Base-by-base conservation (phyloP, 2,113 vertebrate species). In the Nibea coibor region DNA sequence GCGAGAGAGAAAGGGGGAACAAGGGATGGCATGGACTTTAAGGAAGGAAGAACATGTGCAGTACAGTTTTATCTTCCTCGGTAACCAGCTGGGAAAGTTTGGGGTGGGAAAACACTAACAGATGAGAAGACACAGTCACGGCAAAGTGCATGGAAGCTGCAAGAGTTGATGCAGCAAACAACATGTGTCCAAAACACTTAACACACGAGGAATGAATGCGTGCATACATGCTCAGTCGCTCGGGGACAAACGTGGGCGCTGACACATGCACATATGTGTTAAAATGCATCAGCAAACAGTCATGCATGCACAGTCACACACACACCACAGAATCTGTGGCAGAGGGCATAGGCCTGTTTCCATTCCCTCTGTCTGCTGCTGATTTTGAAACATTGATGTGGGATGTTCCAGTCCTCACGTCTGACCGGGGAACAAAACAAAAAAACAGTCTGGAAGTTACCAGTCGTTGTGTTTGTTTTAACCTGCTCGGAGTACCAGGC, bases 21-120 rank as follows among this genome's bases (percentile, higher is more conserved):
- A 90, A 91, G 82, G 80, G 75, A 87, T 86, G 81, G 81, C 84
- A 87, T 77, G 80, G 71, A 79, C 84, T 78, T 66, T 20, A 57
- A 72, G 68, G 66, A 39, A 74, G 78, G 83, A 80, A 85, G 81
- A 88, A 90, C 81, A 86, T 89, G 90, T 88, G 87, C 73, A 76
- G 75, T 53, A 54, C 62, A 45, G 73, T 75, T 91, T 90, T 48
- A 42, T 72, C 67, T 71, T 50, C 66, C 69, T 64, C 74, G 4
- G 2, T 56, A 57, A 45, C 28, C 71, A 70, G 76, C 26, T 58
- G 59, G 72, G 80, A 87, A 68, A 82, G 74, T 87, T 85, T 10
- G 43, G 11, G 42, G 42, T 22, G 45, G 75, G 64, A 86, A 81
- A 88, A 85, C 72, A 74, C 54, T 39, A 56, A 78, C 75, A 82